Evolutionary conservation across 1,140 invertebrate genomes (phyloP).

Genomic region (Eciton burchellii): DNA sequence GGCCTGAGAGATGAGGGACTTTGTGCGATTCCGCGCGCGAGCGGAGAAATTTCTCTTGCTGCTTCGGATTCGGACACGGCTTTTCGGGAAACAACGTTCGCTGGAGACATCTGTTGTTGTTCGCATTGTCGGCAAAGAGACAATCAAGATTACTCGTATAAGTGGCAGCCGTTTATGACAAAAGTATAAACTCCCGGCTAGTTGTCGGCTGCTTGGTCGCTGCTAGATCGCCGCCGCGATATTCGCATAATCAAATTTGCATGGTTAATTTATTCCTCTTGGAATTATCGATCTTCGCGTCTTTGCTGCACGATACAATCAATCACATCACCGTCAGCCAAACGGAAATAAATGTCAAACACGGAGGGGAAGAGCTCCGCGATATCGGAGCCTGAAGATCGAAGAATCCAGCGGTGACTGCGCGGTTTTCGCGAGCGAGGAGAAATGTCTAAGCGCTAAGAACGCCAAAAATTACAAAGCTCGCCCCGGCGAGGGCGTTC

Average conservation of each 20-base stretch:
- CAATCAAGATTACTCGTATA: too few relatives aligned
- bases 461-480: constrained; percentile 36
- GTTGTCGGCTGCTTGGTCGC: background rate
- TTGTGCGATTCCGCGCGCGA: too few relatives aligned
- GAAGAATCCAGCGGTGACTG: background rate
- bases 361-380: background rate
- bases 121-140: too few relatives aligned
- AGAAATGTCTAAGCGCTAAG: background rate
- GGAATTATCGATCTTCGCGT: background rate
- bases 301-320: background rate
- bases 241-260: background rate
- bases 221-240: background rate
- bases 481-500: constrained; percentile 36
- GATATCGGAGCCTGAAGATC: background rate
- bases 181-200: background rate
- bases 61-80: too few relatives aligned
- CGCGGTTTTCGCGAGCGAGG: background rate
- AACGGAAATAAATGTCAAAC: background rate
- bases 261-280: background rate
- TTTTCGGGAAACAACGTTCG: too few relatives aligned
- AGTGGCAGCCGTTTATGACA: background rate
- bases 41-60: background rate
- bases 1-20: background rate
- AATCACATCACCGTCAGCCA: background rate
- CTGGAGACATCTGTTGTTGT: too few relatives aligned